Evolutionary conservation across 1,140 invertebrate genomes (phyloP).

Genomic region (Drosophila auraria): DNA sequence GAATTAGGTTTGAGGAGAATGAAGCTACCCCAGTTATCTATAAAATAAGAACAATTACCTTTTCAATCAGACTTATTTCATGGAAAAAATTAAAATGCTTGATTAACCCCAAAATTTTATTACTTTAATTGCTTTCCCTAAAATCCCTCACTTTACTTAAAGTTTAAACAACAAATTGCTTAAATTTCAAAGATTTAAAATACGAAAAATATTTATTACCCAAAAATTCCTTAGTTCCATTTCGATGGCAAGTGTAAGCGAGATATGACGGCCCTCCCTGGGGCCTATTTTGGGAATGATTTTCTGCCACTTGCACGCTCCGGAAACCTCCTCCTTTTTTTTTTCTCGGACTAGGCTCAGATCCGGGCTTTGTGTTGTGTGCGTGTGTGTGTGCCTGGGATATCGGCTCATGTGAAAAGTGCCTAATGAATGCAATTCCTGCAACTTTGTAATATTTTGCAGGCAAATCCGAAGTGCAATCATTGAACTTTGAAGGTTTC

Average conservation of each 20-base stretch:
- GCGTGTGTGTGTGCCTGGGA: neutral
- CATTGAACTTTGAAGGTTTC: slow-evolving; percentile 21
- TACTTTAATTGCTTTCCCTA: no score
- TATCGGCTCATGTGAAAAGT: slow-evolving; percentile 31
- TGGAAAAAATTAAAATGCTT: no score
- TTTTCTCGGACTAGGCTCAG: no score
- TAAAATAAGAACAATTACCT: no score
- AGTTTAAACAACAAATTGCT: no score
- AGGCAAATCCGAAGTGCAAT: slow-evolving; percentile 31
- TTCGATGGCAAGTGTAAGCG: slow-evolving; percentile 13
- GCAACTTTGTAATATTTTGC: slow-evolving; percentile 21
- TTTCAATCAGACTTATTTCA: no score
- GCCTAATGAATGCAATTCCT: slow-evolving; percentile 44
- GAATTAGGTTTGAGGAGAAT: no score
- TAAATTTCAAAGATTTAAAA: no score
- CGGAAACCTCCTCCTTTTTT: neutral
- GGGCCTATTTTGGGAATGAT: slow-evolving; percentile 24
- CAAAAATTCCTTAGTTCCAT: no score
- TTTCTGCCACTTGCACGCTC: slow-evolving; percentile 15
- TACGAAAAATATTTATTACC: neutral
- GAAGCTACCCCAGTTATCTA: no score
- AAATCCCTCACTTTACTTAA: no score
- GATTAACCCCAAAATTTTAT: no score
- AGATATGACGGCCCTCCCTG: slow-evolving; percentile 19
- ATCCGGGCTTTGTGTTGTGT: neutral